phyloP scores from a whole-genome alignment of 2,797 vertebrate genomes.

The Salmo trutta region DNA sequence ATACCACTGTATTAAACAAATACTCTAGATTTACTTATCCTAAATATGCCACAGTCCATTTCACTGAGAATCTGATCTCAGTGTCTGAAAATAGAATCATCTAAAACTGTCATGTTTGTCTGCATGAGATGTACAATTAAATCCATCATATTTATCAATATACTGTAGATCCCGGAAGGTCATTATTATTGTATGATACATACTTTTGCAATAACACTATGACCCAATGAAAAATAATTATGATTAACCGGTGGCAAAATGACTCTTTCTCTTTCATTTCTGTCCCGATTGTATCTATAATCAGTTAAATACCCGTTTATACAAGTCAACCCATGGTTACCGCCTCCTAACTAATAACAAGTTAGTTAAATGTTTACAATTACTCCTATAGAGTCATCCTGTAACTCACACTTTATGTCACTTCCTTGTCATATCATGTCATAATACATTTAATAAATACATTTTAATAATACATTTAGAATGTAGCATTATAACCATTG shows the following conservation, averaged over 20 bases:
- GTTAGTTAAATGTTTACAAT: neutral
- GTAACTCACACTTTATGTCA: neutral
- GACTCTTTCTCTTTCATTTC: neutral
- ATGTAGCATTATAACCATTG: neutral
- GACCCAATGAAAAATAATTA: neutral
- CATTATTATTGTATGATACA: neutral
- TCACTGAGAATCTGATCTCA: conserved; percentile 32
- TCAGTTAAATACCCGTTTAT: too few species aligned
- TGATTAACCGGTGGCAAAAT: neutral
- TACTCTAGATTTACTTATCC: conserved; percentile 18
- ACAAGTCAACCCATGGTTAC: too few species aligned
- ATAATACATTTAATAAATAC: neutral
- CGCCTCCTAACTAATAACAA: neutral
- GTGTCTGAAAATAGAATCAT: conserved; percentile 28
- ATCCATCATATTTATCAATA: neutral
- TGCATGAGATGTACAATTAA: conserved; percentile 12
- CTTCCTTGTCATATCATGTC: neutral
- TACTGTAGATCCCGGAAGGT: neutral
- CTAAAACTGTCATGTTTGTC: conserved; percentile 24
- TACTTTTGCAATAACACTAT: neutral
- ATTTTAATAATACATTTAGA: neutral
- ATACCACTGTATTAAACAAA: conserved; percentile 14
- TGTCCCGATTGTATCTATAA: neutral
- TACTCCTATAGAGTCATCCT: neutral
- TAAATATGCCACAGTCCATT: conserved; percentile 34